A percentile compares a stretch with the other conserved stretches of the same genome.
Conservation (phyloP, 2,797 vertebrate genomes). For the Notamacropus eugenii region DNA sequence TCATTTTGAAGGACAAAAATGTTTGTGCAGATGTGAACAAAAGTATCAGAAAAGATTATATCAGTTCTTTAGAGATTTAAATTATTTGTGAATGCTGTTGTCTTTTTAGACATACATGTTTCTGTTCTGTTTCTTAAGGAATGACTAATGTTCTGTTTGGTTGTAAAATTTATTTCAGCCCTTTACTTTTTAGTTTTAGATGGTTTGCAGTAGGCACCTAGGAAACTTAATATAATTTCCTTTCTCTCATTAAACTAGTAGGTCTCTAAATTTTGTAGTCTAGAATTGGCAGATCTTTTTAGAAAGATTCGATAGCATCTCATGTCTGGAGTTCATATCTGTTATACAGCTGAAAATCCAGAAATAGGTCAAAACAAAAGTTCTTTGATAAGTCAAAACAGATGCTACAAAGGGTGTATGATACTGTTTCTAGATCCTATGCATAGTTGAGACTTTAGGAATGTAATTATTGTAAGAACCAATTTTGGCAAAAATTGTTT, state of each 20-base stretch:
- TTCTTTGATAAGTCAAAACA: background rate
- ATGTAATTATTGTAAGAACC: too few relatives aligned
- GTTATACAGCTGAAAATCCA: background rate
- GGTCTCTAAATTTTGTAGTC: background rate
- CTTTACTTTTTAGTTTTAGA: background rate
- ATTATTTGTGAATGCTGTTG: background rate
- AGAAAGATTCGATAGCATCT: background rate
- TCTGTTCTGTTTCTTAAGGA: background rate
- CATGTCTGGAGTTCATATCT: background rate
- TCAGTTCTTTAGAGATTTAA: constrained; percentile 10
- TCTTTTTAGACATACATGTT: background rate
- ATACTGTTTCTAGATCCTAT: too few relatives aligned
- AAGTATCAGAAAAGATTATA: constrained; percentile 53
- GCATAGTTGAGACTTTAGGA: too few relatives aligned
- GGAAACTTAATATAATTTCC: background rate
- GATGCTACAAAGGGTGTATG: background rate
- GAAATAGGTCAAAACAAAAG: background rate
- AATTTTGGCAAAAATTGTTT: too few relatives aligned
- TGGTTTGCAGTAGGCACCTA: background rate
- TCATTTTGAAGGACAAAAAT: constrained; percentile 37
- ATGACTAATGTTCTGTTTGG: background rate
- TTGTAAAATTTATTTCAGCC: background rate
- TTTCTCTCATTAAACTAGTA: background rate
- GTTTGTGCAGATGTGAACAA: constrained; percentile 15
- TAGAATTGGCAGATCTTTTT: background rate